phyloP scores from a whole-genome alignment of 2,113 vertebrate species.

The Holacanthus passer region DNA sequence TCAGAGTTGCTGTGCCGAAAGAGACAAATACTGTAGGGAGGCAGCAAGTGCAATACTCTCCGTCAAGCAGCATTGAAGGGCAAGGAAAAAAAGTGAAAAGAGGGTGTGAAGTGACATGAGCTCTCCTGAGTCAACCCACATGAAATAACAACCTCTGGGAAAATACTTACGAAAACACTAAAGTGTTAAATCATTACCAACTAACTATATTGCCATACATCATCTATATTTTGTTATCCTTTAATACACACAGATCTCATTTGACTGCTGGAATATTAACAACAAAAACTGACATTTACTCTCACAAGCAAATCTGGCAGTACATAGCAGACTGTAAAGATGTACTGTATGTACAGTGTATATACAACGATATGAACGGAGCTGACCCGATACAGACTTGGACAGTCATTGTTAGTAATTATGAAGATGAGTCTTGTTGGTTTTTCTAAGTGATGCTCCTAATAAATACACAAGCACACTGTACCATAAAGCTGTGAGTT shows the following conservation, averaged over 20 bases:
- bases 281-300: background rate
- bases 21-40: background rate
- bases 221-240: background rate
- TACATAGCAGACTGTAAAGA: background rate
- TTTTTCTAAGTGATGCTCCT: background rate
- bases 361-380: background rate
- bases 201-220: background rate
- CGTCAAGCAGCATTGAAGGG: background rate
- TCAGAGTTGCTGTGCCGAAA: background rate
- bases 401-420: background rate
- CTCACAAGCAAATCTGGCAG: background rate
- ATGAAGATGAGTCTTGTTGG: background rate
- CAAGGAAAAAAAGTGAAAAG: background rate
- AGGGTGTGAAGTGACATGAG: background rate
- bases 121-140: background rate
- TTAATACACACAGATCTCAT: background rate
- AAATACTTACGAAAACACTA: background rate
- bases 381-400: background rate
- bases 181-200: background rate
- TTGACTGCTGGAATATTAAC: background rate
- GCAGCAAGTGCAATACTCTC: background rate
- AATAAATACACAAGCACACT: background rate
- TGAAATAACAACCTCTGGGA: background rate
- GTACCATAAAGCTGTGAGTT: background rate
- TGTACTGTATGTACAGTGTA: background rate